Base-by-base conservation (phyloP, 2,888 invertebrate genomes). In the Amphimallon solstitiale region DNA sequence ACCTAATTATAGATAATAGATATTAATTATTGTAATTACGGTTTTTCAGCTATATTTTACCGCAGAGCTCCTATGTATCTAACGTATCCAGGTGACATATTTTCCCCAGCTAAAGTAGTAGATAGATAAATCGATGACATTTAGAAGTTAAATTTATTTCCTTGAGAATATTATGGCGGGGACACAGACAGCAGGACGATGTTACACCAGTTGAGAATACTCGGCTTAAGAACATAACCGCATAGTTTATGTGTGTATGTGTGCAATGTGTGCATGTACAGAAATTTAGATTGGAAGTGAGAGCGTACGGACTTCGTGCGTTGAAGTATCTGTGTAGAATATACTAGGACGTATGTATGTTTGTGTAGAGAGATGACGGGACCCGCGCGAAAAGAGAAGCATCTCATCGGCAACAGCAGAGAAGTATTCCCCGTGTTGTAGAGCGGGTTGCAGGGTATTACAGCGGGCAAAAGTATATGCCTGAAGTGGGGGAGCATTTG, bases 401-500 rank as follows among this genome's bases (percentile, higher is more conserved):
- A 51, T 51, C 51, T 51, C 51, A 17, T n/a, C 35, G 4, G 15
- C 10, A 59, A 29, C 23, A 21, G 12, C n/a, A 21, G 54, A 54
- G 29, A 29, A 29, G 29, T 54, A 40, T 54, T 54, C 54, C 54
- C 54, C 54, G 54, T 40, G 37, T 48, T 66, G 64, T 64, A 67
- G 67, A 69, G 70, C 73, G 72, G 73, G 72, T 61, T 65, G 63
- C 68, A 43, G 51, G 48, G 60, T 61, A 64, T 61, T 45, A 63
- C 38, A 46, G 46, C 48, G 64, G 49, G 56, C 56, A 67, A 63
- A 63, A 63, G 67, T 67, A 43, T 59, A 34, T 38, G 21, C 43
- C 56, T 43, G 56, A 45, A 43, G 56, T 59, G 56, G 79, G 78
- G 79, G 79, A 78, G 76, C 80, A 83, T 83, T 83, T 83, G 82